These are phyloP conservation scores for Eupithecia exiguata DNA, from an alignment of 2,888 invertebrate species.

Conservation along the genomic window DNA sequence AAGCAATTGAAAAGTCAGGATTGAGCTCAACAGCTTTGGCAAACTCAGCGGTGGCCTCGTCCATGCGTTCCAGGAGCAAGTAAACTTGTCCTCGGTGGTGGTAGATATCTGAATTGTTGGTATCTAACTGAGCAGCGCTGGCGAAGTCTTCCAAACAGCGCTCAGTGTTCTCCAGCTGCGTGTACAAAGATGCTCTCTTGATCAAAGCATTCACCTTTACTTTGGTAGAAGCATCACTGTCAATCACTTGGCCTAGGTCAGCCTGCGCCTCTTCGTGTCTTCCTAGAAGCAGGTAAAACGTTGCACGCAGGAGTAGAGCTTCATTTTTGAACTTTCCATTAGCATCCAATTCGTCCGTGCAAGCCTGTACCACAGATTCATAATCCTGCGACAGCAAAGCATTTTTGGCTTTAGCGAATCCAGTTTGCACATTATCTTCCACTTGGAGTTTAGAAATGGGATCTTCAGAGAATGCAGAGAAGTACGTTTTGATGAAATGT, in stretches of 20 bases:
- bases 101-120: constrained; percentile 94
- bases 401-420: constrained; percentile 88
- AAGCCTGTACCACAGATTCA: constrained; percentile 90
- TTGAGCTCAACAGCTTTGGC: constrained; percentile 91
- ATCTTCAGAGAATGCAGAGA: constrained; percentile 94
- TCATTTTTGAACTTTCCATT: constrained; percentile 86
- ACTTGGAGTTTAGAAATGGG: constrained; percentile 86
- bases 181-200: constrained; percentile 92
- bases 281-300: constrained; percentile 91
- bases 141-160: constrained; percentile 92
- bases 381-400: constrained; percentile 88
- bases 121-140: constrained; percentile 89
- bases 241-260: constrained; percentile 89
- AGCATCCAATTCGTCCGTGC: constrained; percentile 90
- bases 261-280: constrained; percentile 88
- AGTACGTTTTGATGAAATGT: constrained; percentile 93
- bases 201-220: constrained; percentile 93
- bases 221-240: constrained; percentile 85
- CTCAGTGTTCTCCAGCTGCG: constrained; percentile 90
- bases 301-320: constrained; percentile 91
- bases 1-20: constrained; percentile 93
- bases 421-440: constrained; percentile 65
- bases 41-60: constrained; percentile 92
- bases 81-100: constrained; percentile 96
- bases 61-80: constrained; percentile 90